Evolutionary conservation across 2,113 vertebrate genomes (phyloP).

Genomic region (Garra rufa): DNA sequence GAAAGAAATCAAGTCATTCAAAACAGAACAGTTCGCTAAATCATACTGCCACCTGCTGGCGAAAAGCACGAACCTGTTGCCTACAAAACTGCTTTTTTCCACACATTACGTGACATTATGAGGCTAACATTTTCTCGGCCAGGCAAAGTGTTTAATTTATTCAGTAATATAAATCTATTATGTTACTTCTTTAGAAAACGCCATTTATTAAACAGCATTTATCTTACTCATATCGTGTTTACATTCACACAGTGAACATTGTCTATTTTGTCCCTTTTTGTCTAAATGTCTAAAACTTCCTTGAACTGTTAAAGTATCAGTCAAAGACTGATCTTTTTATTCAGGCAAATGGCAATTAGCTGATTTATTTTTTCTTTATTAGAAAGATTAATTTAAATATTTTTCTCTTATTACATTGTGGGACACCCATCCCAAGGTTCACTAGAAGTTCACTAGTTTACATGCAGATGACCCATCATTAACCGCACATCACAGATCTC

Average conservation of each 20-base stretch:
- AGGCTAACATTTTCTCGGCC: neutral
- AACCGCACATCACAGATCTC: neutral
- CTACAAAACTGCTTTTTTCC: neutral
- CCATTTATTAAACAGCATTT: neutral
- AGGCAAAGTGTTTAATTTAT: neutral
- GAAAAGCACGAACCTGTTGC: neutral
- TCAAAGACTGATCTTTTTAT: neutral
- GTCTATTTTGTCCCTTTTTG: neutral
- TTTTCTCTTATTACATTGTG: neutral
- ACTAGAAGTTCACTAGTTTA: neutral
- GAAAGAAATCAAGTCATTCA: neutral
- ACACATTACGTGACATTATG: neutral
- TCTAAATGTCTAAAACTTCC: neutral
- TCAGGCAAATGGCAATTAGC: neutral
- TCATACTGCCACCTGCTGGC: constrained; percentile 50
- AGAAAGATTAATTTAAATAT: neutral
- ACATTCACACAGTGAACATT: neutral
- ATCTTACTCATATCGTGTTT: neutral
- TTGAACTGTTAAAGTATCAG: neutral
- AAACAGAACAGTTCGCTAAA: constrained; percentile 12
- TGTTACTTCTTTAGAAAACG: neutral
- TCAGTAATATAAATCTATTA: neutral
- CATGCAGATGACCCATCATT: neutral
- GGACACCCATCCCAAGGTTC: neutral
- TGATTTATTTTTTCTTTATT: neutral